Base-by-base conservation (phyloP, 2,797 vertebrate species). In the Schizopygopsis pylzovi region DNA sequence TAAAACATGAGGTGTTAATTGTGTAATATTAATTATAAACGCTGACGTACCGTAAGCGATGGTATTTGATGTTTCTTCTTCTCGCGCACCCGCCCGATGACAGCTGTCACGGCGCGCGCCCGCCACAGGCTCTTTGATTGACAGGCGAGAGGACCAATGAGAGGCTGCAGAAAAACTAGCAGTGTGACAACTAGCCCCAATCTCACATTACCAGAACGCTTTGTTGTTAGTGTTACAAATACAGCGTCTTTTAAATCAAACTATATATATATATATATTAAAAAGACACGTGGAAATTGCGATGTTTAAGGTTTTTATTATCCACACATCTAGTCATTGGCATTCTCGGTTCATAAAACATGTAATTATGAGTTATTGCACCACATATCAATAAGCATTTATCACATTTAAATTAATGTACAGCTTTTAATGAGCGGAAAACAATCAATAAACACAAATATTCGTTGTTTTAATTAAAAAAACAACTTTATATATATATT, bases 61-160 rank as follows among this genome's bases (percentile, higher is more conserved):
- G 1, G n/a, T 25, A 11, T 76, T 18, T 65, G 72, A 76, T 65
- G 82, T 10, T n/a, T 65, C 61, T 47, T 4, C 82, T 49, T 20
- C 39, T 33, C 18, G 56, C 52, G 45, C 59, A 47, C 12, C 39
- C 81, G 52, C 54, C 20, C 7, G 25, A 76, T 49, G 82, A 73
- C 81, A 83, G 81, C 81, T 75, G 81, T 59, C 56, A 63, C 54
- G 59, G 81, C 39, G 52, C 81, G 81, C 15, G 77, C 77, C 54
- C 68, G 4, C 3, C 33, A 41, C 28, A 4, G 22, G 16, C 22
- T 39, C 4, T 59, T 18, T 82, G 68, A 83, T 1, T 0, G 52
- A 63, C 81, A 82, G 52, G 11, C 20, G 41, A n/a, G 22, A 16
- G 43, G 37, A 20, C 82, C 82, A 83, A 83, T 76, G 20, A 76